A percentile compares a stretch with the other conserved stretches of the same genome.
phyloP scores from a whole-genome alignment of 2,797 vertebrate species.

The Pogoniulus pusillus region DNA sequence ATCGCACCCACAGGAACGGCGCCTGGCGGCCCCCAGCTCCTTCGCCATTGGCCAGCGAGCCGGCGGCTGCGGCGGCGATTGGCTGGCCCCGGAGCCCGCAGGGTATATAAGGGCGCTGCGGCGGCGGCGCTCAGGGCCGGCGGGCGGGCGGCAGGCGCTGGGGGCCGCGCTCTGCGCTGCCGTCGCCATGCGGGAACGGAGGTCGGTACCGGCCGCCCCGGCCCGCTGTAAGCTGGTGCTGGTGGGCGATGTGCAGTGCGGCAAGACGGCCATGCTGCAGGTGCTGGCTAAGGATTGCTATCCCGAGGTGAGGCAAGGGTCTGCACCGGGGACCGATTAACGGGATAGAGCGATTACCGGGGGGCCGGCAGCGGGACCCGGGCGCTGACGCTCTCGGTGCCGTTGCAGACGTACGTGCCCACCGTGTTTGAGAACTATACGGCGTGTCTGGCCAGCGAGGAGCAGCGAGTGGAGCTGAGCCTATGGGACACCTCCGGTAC shows the following conservation, averaged over 20 bases:
- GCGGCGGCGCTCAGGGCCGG: neutral
- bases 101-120: neutral
- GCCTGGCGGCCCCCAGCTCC: accelerated
- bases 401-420: slow-evolving; percentile 89
- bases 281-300: slow-evolving; percentile 95
- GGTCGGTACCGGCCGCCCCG: slow-evolving; percentile 83
- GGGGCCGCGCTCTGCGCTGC: accelerated
- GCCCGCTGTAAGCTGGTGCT: slow-evolving; percentile 92
- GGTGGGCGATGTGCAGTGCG: slow-evolving; percentile 95
- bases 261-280: slow-evolving; percentile 97
- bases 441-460: slow-evolving; percentile 90
- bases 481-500: slow-evolving; percentile 97
- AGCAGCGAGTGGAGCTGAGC: slow-evolving; percentile 93
- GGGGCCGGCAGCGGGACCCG: neutral
- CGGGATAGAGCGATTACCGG: neutral
- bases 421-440: slow-evolving; percentile 98
- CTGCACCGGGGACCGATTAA: neutral
- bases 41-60: neutral
- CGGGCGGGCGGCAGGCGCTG: accelerated
- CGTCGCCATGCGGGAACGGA: slow-evolving; percentile 89
- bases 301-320: slow-evolving; percentile 86
- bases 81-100: slow-evolving; percentile 22
- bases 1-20: accelerated
- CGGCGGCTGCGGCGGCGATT: slow-evolving; percentile 34
- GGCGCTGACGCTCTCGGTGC: slow-evolving; percentile 5